Evolutionary conservation across 1,140 invertebrate species (phyloP).

Genomic region (Plectrocnemia conspersa): DNA sequence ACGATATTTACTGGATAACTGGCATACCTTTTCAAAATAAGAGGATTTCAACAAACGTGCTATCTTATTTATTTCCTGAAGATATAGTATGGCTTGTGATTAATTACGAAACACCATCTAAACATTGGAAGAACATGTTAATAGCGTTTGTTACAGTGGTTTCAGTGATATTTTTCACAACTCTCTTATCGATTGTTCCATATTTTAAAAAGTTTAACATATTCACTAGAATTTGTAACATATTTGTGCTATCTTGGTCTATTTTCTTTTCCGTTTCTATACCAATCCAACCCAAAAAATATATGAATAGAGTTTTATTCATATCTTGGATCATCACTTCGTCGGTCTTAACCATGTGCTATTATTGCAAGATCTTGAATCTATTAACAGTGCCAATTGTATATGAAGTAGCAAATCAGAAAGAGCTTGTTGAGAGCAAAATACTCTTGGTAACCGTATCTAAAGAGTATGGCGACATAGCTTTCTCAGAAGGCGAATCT

Average conservation of each 20-base stretch:
- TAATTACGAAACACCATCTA: too few relatives aligned
- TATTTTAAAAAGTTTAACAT: too few relatives aligned
- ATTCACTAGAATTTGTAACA: neutral
- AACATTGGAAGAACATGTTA: too few relatives aligned
- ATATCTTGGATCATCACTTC: constrained; percentile 2
- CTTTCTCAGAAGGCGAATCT: neutral
- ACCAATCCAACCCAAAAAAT: neutral
- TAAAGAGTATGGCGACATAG: neutral
- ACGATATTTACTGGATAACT: too few relatives aligned
- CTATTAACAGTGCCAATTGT: neutral
- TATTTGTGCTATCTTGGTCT: neutral
- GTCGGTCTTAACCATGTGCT: neutral
- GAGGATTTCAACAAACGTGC: too few relatives aligned
- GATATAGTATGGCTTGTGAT: too few relatives aligned
- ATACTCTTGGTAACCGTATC: neutral
- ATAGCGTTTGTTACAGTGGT: too few relatives aligned
- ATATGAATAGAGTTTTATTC: neutral
- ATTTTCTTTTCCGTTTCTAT: neutral
- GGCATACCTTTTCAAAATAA: too few relatives aligned
- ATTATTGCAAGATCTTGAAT: neutral
- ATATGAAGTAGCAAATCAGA: neutral
- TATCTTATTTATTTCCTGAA: too few relatives aligned
- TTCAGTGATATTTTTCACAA: too few relatives aligned
- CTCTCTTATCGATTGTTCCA: too few relatives aligned
- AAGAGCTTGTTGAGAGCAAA: neutral